Percentiles rank a stretch among this genome's conserved stretches.
phyloP scores from a whole-genome alignment of 2,113 vertebrate genomes.

The rat (Rattus norvegicus) region DNA sequence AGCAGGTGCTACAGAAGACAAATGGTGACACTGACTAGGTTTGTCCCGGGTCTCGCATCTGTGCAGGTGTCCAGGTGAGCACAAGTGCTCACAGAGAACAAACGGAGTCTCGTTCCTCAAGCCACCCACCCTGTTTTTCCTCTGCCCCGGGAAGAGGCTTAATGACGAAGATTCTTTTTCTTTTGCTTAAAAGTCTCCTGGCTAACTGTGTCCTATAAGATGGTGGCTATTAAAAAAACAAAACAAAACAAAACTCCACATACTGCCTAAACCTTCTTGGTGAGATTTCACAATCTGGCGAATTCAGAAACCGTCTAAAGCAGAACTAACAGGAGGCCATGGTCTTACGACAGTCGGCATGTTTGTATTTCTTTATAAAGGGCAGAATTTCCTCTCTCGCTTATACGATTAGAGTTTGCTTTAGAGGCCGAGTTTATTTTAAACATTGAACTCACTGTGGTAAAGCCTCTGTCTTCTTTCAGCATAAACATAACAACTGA shows the following conservation, averaged over 20 bases:
- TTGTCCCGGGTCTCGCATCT: background rate
- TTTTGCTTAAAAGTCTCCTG: background rate
- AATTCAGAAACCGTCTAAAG: slow-evolving; percentile 61
- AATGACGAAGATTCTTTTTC: background rate
- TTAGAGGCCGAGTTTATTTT: slow-evolving; percentile 44
- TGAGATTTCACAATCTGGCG: slow-evolving; percentile 50
- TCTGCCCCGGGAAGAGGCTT: background rate
- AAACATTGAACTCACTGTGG: background rate
- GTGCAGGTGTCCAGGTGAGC: background rate
- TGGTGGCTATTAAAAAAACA: background rate
- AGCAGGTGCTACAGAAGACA: background rate
- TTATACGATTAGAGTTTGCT: background rate
- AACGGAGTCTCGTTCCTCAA: background rate
- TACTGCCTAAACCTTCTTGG: background rate
- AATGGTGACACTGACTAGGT: background rate
- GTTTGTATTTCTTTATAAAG: background rate
- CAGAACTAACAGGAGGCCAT: background rate
- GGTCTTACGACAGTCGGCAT: background rate
- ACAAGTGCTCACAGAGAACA: background rate
- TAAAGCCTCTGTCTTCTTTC: background rate
- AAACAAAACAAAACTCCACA: background rate
- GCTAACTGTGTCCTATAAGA: slow-evolving; percentile 14
- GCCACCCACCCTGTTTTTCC: background rate
- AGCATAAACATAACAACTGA: slow-evolving; percentile 31
- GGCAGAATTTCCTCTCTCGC: slow-evolving; percentile 39